These are phyloP conservation scores for Lipotes vexillifer DNA, from an alignment of 2,113 vertebrate species.

Conservation along the genomic window DNA sequence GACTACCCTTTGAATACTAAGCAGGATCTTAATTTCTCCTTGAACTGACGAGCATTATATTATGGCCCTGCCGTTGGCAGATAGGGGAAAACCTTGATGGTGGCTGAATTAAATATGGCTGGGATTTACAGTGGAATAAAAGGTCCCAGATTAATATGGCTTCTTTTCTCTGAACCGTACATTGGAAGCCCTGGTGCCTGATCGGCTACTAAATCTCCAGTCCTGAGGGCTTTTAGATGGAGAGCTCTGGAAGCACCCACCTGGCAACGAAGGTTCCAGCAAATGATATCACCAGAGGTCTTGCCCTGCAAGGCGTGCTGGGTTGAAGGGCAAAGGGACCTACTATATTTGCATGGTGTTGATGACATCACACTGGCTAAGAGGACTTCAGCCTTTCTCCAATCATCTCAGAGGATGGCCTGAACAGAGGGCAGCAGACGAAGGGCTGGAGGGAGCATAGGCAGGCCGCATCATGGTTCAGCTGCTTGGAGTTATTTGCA, in stretches of 20 bases:
- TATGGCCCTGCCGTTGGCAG: slow-evolving; percentile 47
- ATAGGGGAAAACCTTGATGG: slow-evolving; percentile 42
- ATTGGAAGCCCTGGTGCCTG: slow-evolving; percentile 54
- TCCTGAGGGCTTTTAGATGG: background rate
- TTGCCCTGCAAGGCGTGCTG: background rate
- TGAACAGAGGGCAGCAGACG: background rate
- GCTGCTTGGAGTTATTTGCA: background rate
- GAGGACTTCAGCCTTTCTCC: background rate
- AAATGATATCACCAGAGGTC: slow-evolving; percentile 29
- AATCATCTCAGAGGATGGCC: background rate
- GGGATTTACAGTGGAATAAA: slow-evolving; percentile 72
- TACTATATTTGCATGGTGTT: background rate
- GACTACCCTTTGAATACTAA: slow-evolving; percentile 42
- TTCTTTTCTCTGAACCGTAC: slow-evolving; percentile 61
- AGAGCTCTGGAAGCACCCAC: background rate
- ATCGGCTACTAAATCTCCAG: slow-evolving; percentile 62
- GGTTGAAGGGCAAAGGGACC: background rate
- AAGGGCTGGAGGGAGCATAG: background rate
- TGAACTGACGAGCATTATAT: slow-evolving; percentile 36
- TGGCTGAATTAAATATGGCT: slow-evolving; percentile 66
- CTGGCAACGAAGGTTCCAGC: slow-evolving; percentile 18
- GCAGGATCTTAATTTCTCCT: slow-evolving; percentile 55
- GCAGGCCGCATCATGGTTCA: background rate
- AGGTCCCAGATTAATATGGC: slow-evolving; percentile 64
- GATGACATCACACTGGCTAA: background rate